Evolutionary conservation across 2,888 invertebrate species (phyloP).

Genomic region (Elmis aenea): DNA sequence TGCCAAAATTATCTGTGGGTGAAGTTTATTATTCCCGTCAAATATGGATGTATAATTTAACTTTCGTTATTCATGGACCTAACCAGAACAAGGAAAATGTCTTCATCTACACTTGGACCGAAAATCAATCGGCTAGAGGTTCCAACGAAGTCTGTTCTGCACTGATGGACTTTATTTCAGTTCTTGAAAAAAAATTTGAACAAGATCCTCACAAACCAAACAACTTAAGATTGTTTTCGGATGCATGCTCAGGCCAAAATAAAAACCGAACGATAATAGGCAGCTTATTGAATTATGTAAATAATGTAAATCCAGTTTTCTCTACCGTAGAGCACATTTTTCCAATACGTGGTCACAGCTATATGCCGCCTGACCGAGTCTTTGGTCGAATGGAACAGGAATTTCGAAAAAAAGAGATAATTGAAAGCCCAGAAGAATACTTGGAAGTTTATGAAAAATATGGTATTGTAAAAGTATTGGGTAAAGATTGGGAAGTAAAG

Average conservation of each 20-base stretch:
- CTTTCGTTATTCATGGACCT: too few species aligned
- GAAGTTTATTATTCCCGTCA: conserved; percentile 23
- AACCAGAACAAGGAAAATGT: too few species aligned
- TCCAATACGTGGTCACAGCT: conserved; percentile 10
- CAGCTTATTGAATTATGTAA: conserved; percentile 12
- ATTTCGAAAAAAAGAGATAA: conserved; percentile 15
- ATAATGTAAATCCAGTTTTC: conserved; percentile 6
- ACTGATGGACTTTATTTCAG: conserved; percentile 8
- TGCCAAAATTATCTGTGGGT: conserved; percentile 19
- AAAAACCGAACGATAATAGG: conserved; percentile 19
- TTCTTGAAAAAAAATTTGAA: too few species aligned
- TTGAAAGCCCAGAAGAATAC: conserved; percentile 16
- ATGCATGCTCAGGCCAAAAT: conserved; percentile 22
- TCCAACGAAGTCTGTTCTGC: conserved; percentile 18
- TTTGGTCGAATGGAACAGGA: too few species aligned
- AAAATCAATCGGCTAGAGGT: conserved; percentile 15
- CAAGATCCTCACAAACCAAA: background rate
- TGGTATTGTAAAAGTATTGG: conserved; percentile 12
- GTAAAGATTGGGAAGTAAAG: conserved; percentile 5
- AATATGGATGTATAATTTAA: conserved; percentile 25
- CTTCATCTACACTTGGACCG: conserved; percentile 16
- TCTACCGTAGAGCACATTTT: conserved; percentile 1
- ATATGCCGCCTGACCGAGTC: conserved; percentile 18
- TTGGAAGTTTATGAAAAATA: conserved; percentile 12
- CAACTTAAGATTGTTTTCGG: conserved; percentile 12